Conservation (phyloP, 2,888 invertebrate genomes). For the Tetragnatha montana region DNA sequence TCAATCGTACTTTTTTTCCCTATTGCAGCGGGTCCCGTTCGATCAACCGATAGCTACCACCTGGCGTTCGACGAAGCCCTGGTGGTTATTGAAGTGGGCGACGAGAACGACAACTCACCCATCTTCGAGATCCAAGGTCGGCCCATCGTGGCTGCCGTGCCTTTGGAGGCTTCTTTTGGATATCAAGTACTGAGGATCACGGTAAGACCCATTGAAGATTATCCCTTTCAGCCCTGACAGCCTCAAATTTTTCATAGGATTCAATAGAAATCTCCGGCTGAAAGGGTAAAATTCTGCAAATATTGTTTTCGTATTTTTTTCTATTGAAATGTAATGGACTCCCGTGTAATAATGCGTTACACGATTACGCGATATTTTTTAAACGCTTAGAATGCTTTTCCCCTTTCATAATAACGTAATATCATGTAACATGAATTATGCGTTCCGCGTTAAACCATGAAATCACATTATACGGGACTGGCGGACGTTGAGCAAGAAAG, state of each 20-base stretch:
- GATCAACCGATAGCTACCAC: constrained; percentile 72
- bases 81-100: constrained; percentile 85
- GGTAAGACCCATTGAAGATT: constrained; percentile 77
- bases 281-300: no score
- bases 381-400: no score
- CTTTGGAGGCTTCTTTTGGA: constrained; percentile 87
- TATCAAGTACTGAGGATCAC: constrained; percentile 86
- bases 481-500: no score
- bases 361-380: no score
- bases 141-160: constrained; percentile 88
- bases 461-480: no score
- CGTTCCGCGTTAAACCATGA: no score
- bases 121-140: constrained; percentile 85
- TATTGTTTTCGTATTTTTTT: no score
- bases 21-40: constrained; percentile 31
- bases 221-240: neutral
- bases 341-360: no score
- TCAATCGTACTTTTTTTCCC: neutral
- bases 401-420: no score
- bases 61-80: constrained; percentile 83
- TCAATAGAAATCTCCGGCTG: neutral
- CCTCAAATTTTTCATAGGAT: neutral
- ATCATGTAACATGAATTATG: no score
- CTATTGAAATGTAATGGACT: no score
- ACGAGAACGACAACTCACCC: constrained; percentile 89